Conservation (phyloP, 2,888 invertebrate species). For the Oasisia sp. region DNA sequence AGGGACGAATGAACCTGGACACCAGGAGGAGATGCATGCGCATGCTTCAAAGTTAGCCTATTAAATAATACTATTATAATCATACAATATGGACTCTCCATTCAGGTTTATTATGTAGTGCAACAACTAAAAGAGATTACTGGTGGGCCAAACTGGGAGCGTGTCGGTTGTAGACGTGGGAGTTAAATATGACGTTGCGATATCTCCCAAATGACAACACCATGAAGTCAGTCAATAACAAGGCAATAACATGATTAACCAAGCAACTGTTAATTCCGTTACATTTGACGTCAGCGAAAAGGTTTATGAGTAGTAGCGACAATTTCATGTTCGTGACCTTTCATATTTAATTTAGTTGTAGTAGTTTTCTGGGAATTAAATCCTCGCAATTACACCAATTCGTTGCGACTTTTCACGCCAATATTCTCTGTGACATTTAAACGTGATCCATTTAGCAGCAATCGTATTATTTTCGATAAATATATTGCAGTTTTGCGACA, state of each 20-base stretch:
- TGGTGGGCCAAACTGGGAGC: neutral
- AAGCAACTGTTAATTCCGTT: neutral
- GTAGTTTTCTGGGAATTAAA: neutral
- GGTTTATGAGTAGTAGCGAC: neutral
- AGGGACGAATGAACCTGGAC: no score
- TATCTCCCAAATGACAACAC: neutral
- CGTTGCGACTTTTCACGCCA: neutral
- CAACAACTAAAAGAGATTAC: neutral
- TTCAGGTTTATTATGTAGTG: no score
- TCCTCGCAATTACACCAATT: neutral
- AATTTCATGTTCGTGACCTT: neutral
- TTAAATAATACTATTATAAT: neutral
- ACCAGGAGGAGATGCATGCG: no score
- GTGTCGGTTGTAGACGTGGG: neutral
- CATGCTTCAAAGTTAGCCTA: neutral
- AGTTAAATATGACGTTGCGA: neutral
- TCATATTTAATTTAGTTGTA: neutral
- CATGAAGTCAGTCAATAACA: neutral
- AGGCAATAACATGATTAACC: neutral
- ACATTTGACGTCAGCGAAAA: neutral
- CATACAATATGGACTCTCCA: no score
- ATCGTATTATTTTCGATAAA: neutral
- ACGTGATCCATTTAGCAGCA: neutral
- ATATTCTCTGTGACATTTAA: neutral
- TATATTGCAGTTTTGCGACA: neutral